Evolutionary conservation across 2,797 vertebrate genomes (phyloP), one percentile per base, ranked within the genome.

Genomic region (Morus bassanus): DNA sequence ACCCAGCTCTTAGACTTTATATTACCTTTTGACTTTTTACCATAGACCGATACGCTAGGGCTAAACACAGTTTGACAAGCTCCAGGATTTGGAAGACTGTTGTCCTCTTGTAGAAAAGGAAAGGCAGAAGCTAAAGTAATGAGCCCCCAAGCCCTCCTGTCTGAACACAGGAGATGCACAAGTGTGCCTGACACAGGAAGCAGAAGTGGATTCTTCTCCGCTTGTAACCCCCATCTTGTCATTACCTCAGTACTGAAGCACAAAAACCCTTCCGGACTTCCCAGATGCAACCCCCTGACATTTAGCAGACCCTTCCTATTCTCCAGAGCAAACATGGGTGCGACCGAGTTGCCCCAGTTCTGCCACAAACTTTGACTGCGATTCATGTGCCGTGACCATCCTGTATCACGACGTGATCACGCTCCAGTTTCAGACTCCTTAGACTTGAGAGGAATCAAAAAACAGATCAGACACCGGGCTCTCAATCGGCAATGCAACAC

Each of bases 311-410:
- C 56, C 6, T 2, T 64, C 78, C 60, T 33, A 2, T 7, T 48
- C 43, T 24, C 39, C 0, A 0, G 25, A 67, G 51, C 76, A 72
- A 88, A 45, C 16, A 18, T 0, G 0, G 2, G 0, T 1, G 2
- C 28, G 48, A 45, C 43, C 0, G 6, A 18, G 7, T 13, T 1
- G 1, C 61, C n/a, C 27, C 13, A 22, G 39, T 16, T 39, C 45
- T 21, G 43, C 50, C 50, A 13, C 61, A 35, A 30, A 31, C 57
- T 21, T 7, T 3, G 37, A n/a, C 27, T 0, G 0, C 0, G 9
- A 45, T 25, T 25, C 16, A 6, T 0, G 1, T 2, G 24, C 48
- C 5, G 46, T 2, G 21, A 18, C 45, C 0, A 0, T 10, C 3
- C 31, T 5, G 14, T 19, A 22, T 11, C 65, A 17, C 1, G 0